Evolutionary conservation across 2,888 invertebrate species (phyloP).

Genomic region (Sycophila texana): DNA sequence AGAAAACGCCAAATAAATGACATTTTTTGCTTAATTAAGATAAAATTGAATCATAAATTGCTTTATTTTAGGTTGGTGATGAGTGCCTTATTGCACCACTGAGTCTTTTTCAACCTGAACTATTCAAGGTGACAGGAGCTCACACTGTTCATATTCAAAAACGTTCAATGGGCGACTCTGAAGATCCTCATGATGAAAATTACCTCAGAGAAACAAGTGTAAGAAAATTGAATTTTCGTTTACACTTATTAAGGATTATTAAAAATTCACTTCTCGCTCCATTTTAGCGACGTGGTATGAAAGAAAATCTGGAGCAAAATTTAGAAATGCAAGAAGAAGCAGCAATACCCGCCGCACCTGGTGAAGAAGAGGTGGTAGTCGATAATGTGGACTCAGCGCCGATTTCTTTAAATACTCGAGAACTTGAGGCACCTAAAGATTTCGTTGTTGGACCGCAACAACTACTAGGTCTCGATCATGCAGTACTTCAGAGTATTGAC

Average conservation of each 20-base stretch:
- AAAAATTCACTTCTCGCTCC: constrained; percentile 1
- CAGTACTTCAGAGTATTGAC: constrained; percentile 93
- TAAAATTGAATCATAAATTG: constrained; percentile 6
- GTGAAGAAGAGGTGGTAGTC: constrained; percentile 77
- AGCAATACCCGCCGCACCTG: constrained; percentile 66
- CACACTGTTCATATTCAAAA: constrained; percentile 86
- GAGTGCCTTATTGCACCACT: constrained; percentile 95
- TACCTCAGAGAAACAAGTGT: constrained; percentile 92
- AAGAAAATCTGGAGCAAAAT: constrained; percentile 79
- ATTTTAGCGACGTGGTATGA: constrained; percentile 78
- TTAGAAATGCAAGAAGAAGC: constrained; percentile 76
- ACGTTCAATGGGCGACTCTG: constrained; percentile 85
- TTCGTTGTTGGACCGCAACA: constrained; percentile 86
- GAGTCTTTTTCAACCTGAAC: constrained; percentile 90
- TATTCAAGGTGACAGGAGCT: constrained; percentile 89
- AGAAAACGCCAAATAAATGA: constrained; percentile 2
- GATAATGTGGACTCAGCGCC: constrained; percentile 75
- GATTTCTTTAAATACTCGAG: constrained; percentile 70
- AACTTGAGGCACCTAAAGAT: constrained; percentile 77
- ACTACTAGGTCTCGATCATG: constrained; percentile 91
- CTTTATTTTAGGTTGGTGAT: constrained; percentile 84
- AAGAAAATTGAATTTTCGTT: constrained; percentile 61
- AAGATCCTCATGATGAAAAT: constrained; percentile 95
- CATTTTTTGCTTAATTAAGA: background rate
- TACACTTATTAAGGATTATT: background rate